These are phyloP conservation scores for Stenurella melanura DNA, from an alignment of 2,888 invertebrate species.

Conservation along the genomic window DNA sequence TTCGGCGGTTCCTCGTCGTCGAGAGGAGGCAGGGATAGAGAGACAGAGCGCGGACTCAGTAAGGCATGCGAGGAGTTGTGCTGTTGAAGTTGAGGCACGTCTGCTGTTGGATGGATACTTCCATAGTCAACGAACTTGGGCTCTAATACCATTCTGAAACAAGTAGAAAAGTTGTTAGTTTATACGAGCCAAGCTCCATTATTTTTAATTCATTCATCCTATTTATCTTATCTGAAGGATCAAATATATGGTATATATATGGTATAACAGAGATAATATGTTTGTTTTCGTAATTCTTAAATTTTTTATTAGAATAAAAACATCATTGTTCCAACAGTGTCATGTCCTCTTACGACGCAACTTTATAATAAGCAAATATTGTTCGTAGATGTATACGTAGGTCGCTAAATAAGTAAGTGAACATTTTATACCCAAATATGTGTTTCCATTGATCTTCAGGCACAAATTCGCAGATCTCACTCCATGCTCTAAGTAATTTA, in stretches of 20 bases:
- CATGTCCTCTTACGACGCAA: too few species aligned
- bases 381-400: too few species aligned
- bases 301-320: background rate
- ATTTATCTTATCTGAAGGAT: conserved; percentile 31
- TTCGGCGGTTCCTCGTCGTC: conserved; percentile 71
- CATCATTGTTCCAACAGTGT: too few species aligned
- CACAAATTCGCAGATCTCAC: too few species aligned
- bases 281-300: background rate
- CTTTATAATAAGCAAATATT: too few species aligned
- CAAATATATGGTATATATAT: conserved; percentile 23
- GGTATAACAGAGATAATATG: background rate
- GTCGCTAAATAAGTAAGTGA: too few species aligned
- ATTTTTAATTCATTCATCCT: conserved; percentile 14
- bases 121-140: conserved; percentile 80
- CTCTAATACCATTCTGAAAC: conserved; percentile 79
- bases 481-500: too few species aligned
- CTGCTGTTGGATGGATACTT: conserved; percentile 75
- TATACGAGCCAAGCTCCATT: background rate
- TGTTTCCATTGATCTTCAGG: too few species aligned
- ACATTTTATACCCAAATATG: too few species aligned
- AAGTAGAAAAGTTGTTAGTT: conserved; percentile 54
- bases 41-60: conserved; percentile 66
- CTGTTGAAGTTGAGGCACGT: conserved; percentile 66
- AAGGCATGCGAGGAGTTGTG: conserved; percentile 66
- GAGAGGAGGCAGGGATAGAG: conserved; percentile 63